Evolutionary conservation across 2,888 invertebrate species (phyloP).

Genomic region (Lingula anatina): DNA sequence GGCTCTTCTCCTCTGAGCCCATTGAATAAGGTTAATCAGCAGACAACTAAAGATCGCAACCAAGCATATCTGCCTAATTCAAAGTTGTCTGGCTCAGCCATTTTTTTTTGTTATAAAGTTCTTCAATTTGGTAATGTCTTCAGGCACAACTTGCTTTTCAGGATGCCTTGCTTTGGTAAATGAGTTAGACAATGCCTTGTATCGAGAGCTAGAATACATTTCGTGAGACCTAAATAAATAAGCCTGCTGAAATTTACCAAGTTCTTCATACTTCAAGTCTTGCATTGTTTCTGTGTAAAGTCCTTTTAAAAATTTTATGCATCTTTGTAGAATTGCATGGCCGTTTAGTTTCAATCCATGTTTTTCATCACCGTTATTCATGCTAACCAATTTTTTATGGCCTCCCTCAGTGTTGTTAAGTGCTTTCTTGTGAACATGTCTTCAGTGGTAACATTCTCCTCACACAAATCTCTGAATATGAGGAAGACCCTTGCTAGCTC

Average conservation of each 20-base stretch:
- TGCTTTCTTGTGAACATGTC: conserved; percentile 3
- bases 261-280: background rate
- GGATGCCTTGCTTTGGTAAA: conserved; percentile 1
- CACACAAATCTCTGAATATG: background rate
- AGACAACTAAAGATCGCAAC: conserved; percentile 9
- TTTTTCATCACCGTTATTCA: background rate
- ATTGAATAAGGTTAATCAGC: conserved; percentile 12
- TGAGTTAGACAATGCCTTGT: background rate
- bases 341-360: conserved; percentile 2
- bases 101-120: background rate
- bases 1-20: conserved; percentile 11
- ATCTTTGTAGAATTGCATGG: background rate
- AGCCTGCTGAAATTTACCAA: background rate
- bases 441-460: background rate
- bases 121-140: background rate
- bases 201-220: background rate
- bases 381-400: background rate
- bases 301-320: conserved; percentile 1
- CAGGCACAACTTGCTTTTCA: background rate
- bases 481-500: conserved; percentile 8
- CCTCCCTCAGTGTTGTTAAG: conserved; percentile 1
- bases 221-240: conserved; percentile 1
- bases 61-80: no score
- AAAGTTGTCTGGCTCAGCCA: no score
- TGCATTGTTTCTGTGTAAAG: background rate